Base-by-base conservation (phyloP, 2,888 invertebrate genomes). In the Aelia acuminata region DNA sequence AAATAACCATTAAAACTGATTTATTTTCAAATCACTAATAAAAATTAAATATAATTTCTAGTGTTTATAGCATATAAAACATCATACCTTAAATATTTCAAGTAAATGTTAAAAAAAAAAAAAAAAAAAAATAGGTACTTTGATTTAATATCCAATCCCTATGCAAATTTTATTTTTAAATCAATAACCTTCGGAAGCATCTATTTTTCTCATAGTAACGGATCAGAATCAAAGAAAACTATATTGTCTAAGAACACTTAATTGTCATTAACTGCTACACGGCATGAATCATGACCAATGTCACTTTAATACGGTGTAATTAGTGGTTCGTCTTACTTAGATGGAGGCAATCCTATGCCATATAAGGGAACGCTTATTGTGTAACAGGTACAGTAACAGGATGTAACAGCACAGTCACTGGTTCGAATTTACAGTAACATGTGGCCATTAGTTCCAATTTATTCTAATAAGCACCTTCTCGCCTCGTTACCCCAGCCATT, bases 391-490 rank as follows among this genome's bases (percentile, higher is more conserved):
- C 63, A 35, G 18, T 31, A 35, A 35, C 31, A 63, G 15, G 7
- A 1, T 20, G n/a, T n/a, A n/a, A n/a, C n/a, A n/a, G n/a, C 31
- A 35, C 35, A 35, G 63, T 70, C 35, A 47, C 80, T 80, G 43
- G 11, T 80, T 43, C 43, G 43, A 80, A 80, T 80, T 80, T 43
- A 3, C 80, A 43, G 35, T 80, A 3, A n/a, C 80, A 80, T 43
- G 43, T 80, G 43, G 18, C 80, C 80, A 80, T 80, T 80, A 43
- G 80, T 80, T 80, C 43, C 80, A 80, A 80, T 80, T 80, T n/a
- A 47, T 80, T 80, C n/a, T 80, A 80, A 80, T 80, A 80, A 80
- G 80, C 80, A 80, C 43, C 80, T 47, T 80, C 22, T 43, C 80
- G 43, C n/a, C 80, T 80, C 39, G 80, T 80, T 43, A 80, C 47